phyloP scores from a whole-genome alignment of 2,797 vertebrate species.

The Mus spretus region DNA sequence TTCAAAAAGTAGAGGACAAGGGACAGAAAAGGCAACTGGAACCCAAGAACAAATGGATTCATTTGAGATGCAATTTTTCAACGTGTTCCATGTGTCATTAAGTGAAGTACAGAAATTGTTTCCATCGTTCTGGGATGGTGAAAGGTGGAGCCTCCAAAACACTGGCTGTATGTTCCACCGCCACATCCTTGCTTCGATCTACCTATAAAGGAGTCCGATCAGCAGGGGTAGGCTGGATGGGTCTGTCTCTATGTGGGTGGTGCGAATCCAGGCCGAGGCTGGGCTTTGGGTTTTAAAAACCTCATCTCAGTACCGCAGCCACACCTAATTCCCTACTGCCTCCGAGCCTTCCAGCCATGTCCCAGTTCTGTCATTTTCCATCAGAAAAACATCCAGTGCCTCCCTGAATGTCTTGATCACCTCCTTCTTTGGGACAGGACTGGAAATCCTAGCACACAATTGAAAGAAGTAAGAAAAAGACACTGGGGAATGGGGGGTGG shows the following conservation, averaged over 20 bases:
- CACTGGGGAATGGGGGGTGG: background rate
- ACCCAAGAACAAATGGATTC: conserved; percentile 72
- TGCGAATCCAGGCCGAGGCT: background rate
- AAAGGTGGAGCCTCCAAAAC: background rate
- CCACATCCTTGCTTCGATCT: background rate
- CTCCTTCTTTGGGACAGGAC: background rate
- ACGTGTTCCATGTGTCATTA: conserved; percentile 41
- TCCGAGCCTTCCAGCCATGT: background rate
- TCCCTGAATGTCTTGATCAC: background rate
- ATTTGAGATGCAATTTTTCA: conserved; percentile 68
- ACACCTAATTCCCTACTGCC: background rate
- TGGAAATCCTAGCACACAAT: background rate
- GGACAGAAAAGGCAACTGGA: conserved; percentile 65
- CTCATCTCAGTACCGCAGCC: rapidly evolving
- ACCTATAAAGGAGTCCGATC: background rate
- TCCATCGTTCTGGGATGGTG: background rate
- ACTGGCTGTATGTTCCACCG: rapidly evolving
- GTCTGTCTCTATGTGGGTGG: background rate
- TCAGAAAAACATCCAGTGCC: background rate
- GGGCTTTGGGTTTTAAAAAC: background rate
- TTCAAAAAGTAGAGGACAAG: conserved; percentile 44
- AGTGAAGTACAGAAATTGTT: conserved; percentile 15
- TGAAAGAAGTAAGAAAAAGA: background rate
- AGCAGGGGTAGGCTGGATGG: background rate
- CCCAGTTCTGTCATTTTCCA: background rate